These are phyloP conservation scores for Protobothrops flavoviridis DNA, from an alignment of 2,113 vertebrate genomes.

Conservation along the genomic window DNA sequence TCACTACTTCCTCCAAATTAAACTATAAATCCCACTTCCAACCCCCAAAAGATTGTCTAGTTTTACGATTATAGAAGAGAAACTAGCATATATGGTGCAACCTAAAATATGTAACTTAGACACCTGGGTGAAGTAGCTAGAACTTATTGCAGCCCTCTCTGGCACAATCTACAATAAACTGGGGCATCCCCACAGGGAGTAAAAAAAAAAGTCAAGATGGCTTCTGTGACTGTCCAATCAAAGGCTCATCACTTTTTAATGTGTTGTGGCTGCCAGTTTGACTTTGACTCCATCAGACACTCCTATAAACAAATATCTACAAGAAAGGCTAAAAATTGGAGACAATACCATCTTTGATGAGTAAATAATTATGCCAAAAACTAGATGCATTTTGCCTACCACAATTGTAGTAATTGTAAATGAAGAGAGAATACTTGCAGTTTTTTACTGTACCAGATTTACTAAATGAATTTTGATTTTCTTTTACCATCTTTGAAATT, in stretches of 20 bases:
- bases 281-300: background rate
- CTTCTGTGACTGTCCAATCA: background rate
- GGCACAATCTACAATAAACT: background rate
- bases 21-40: background rate
- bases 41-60: background rate
- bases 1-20: background rate
- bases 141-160: background rate
- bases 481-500: background rate
- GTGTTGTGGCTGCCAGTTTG: background rate
- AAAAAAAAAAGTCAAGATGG: background rate
- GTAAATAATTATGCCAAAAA: background rate
- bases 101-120: rapidly evolving
- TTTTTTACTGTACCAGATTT: background rate
- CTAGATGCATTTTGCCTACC: background rate
- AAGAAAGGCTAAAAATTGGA: background rate
- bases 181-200: background rate
- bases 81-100: rapidly evolving
- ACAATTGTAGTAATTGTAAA: background rate
- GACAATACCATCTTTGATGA: background rate
- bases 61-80: background rate
- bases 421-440: background rate
- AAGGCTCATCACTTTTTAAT: background rate
- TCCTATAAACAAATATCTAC: background rate
- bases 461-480: background rate
- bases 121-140: background rate